These are phyloP conservation scores for Channallabes apus DNA, from an alignment of 2,797 vertebrate genomes.

Conservation along the genomic window DNA sequence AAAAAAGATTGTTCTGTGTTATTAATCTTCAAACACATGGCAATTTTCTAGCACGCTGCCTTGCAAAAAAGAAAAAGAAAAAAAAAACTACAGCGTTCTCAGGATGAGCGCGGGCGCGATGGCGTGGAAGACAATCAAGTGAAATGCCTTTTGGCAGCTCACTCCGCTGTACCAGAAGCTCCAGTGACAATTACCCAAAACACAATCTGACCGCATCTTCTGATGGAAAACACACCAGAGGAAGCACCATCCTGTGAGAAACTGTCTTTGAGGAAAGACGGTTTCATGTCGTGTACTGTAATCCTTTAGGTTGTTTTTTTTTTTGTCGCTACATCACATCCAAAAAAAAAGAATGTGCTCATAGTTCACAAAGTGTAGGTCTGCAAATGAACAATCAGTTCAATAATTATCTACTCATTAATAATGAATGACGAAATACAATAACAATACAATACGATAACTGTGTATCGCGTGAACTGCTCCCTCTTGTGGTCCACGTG, in stretches of 20 bases:
- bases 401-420: too few species aligned
- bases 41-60: constrained; percentile 46
- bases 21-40: constrained; percentile 54
- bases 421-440: too few species aligned
- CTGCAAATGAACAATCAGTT: too few species aligned
- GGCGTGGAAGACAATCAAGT: constrained; percentile 48
- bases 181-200: constrained; percentile 47
- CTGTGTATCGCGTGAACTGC: too few species aligned
- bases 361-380: too few species aligned
- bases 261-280: not conserved
- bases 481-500: too few species aligned
- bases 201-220: constrained; percentile 45
- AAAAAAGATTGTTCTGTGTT: constrained; percentile 12
- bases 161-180: constrained; percentile 34
- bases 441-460: too few species aligned
- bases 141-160: constrained; percentile 37
- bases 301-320: not conserved
- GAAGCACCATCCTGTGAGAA: not conserved
- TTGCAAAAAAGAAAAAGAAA: not conserved
- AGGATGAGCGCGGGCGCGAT: not conserved
- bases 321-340: too few species aligned
- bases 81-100: not conserved
- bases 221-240: constrained; percentile 8
- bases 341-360: too few species aligned
- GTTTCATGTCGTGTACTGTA: not conserved